These are phyloP conservation scores for Tautogolabrus adspersus DNA, from an alignment of 2,113 vertebrate genomes.

Conservation along the genomic window DNA sequence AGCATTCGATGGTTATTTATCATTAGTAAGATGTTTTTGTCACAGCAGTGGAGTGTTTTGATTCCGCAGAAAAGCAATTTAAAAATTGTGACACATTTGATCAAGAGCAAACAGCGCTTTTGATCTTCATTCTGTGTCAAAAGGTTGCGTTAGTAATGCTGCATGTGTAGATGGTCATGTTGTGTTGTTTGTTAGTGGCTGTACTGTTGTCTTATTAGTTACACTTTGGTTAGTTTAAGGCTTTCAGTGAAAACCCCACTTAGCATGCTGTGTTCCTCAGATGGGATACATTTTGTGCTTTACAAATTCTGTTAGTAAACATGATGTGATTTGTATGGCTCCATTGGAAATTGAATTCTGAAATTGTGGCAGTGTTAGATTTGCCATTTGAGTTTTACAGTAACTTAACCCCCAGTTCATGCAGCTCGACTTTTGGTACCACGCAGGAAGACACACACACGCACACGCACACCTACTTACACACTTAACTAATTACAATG, in stretches of 20 bases:
- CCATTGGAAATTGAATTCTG: not conserved
- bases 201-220: constrained; percentile 28
- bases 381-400: no score
- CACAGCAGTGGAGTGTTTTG: not conserved
- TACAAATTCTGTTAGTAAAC: not conserved
- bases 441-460: not conserved
- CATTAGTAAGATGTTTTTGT: constrained; percentile 18
- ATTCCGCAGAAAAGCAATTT: constrained; percentile 16
- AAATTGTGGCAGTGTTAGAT: no score
- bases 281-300: not conserved
- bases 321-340: not conserved
- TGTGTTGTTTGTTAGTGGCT: not conserved
- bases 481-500: not conserved
- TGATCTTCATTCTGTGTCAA: constrained; percentile 22
- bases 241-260: constrained; percentile 22
- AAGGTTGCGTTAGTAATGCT: constrained; percentile 3
- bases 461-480: not conserved
- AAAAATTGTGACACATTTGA: not conserved
- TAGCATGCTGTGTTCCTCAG: constrained; percentile 3
- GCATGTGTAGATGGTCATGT: not conserved
- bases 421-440: not conserved
- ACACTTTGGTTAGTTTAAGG: constrained; percentile 8
- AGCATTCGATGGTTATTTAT: constrained; percentile 24
- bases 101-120: not conserved
- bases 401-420: no score